Evolutionary conservation across 2,113 vertebrate genomes (phyloP), one percentile per base, ranked within the genome.

Genomic region (Brachirus orientalis): DNA sequence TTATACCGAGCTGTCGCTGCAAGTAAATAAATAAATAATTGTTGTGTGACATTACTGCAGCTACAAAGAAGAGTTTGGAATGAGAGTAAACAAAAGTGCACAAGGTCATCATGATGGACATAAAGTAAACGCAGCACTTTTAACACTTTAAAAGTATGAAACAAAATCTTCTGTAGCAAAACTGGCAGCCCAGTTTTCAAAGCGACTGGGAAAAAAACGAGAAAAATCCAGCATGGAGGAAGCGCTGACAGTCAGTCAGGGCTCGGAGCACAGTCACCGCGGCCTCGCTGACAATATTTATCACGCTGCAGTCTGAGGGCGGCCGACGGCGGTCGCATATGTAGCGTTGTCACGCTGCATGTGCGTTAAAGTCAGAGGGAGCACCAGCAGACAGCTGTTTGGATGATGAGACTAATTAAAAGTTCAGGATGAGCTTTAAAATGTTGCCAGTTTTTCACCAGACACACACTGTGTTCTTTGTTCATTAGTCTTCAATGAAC

Each of bases 371-470:
- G 62, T 63, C 46, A 54, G 54, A 66, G 55, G 73, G 63, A 78
- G 60, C 51, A 38, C 65, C 68, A 57, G 69, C 69, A 83, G 70
- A 91, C 89, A 90, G 89, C 87, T 92, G 88, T 82, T 87, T 63
- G 75, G 82, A 79, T 92, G 86, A 90, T 87, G 86, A 63, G 77
- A 69, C 82, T 87, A 84, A 91, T 91, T 89, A 86, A 77, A 86
- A 66, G 75, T 88, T 84, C 78, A 79, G 57, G 67, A 84, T 66
- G 65, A 53, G 85, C 74, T 85, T 69, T 8, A 50, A 81, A 89
- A 70, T 66, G 56, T 67, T 50, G 80, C 78, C 82, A 75, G 65
- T 63, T 82, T 43, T 17, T 8, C 20, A 78, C 41, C 72, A 82
- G 48, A 72, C 71, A 64, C 83, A 77, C 77, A 72, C 72, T 59